Evolutionary conservation across 2,888 invertebrate genomes (phyloP).

Genomic region (Ormyrus nitidulus): DNA sequence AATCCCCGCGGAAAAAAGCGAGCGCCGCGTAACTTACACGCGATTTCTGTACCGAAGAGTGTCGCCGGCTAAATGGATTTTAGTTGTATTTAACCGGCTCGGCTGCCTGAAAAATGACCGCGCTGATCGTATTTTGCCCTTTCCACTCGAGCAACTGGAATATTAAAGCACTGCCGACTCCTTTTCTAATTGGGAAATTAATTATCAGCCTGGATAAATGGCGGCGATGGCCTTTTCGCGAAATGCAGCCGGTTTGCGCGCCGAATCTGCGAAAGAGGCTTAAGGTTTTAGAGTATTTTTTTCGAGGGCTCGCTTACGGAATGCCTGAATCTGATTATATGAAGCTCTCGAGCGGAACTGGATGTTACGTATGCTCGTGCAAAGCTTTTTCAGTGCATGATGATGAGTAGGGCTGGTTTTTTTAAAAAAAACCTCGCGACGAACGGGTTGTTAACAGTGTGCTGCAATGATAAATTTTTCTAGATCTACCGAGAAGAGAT

Average conservation of each 20-base stretch:
- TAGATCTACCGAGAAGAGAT: no score
- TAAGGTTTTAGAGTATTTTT: slow-evolving; percentile 22
- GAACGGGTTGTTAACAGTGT: no score
- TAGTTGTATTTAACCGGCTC: slow-evolving; percentile 27
- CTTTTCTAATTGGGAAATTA: slow-evolving; percentile 6
- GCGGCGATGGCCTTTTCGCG: neutral
- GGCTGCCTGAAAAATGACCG: slow-evolving; percentile 37
- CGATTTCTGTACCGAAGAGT: neutral
- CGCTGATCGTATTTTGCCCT: slow-evolving; percentile 39
- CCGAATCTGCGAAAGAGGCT: neutral
- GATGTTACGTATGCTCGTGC: neutral
- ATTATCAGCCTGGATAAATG: neutral
- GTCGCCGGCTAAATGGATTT: slow-evolving; percentile 20
- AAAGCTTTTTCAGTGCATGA: no score
- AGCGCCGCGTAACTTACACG: neutral
- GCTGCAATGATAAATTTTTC: no score
- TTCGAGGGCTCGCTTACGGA: neutral
- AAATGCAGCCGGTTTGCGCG: slow-evolving; percentile 1
- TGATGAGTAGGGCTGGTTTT: no score
- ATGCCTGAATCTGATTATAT: slow-evolving; percentile 17
- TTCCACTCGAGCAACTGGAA: slow-evolving; percentile 1
- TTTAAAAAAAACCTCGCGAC: no score
- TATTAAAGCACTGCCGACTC: slow-evolving; percentile 25
- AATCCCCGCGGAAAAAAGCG: slow-evolving; percentile 20
- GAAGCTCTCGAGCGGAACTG: slow-evolving; percentile 7